Base-by-base conservation (phyloP, 2,888 invertebrate genomes). In the Agrotis exclamationis region DNA sequence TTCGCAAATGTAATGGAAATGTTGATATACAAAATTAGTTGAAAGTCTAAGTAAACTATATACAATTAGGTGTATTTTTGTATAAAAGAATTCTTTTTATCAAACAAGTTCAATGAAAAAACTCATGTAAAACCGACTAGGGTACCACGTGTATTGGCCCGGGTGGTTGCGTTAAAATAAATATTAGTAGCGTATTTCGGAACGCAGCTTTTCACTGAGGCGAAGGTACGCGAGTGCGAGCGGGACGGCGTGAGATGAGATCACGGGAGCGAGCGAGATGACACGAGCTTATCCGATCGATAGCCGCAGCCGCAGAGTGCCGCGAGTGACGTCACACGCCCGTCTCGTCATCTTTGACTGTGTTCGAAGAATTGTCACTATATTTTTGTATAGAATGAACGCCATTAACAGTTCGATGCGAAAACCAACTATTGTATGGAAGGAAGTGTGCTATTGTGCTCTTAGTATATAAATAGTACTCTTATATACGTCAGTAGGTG, bases 281-380 rank as follows among this genome's bases (percentile, higher is more conserved):
- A 87, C 88, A 90, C 90, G 88, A 94, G 87, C 91, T 90, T 89
- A 90, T 90, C 92, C 93, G 96, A 95, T 96, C 96, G 95, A 96
- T 96, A 96, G 95, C 95, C 96, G 96, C 96, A 96, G 96, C 95
- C 96, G 96, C 96, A 96, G 95, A 96, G 93, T 93, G 92, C 91
- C 90, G 94, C 92, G 92, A 91, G 93, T 96, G 96, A 96, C 96
- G 96, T 96, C 96, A 96, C 93, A 89, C 88, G 85, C 87, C 91
- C 90, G 95, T 95, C 96, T 95, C 95, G 95, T 96, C 96, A 96
- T 96, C 95, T 96, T 95, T 89, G 93, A 91, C 92, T 93, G 92
- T 90, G 93, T 92, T 93, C 91, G 94, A 94, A 94, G 92, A 94
- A 95, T 94, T 94, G 94, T 93, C 94, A 94, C 94, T 92, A 92